phyloP scores from a whole-genome alignment of 1,140 invertebrate genomes.

The Nautilus pompilius region DNA sequence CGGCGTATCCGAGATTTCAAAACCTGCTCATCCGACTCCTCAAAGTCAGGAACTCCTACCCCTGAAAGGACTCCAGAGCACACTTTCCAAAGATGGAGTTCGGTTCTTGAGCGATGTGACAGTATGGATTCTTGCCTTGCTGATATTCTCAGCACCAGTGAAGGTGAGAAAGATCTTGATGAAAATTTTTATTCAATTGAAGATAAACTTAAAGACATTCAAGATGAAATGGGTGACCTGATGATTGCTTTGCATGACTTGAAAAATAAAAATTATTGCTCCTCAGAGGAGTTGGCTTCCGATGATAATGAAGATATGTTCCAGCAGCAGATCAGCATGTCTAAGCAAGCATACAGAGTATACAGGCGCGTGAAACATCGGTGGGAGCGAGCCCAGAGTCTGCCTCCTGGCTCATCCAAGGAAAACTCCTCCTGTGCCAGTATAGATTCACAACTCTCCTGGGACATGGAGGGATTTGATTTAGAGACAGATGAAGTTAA shows the following conservation, averaged over 20 bases:
- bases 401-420: background rate
- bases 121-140: conserved; percentile 22
- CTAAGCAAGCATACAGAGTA: conserved; percentile 4
- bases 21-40: background rate
- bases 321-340: background rate
- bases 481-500: too few species aligned
- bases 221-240: conserved; percentile 41
- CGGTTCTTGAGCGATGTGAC: conserved; percentile 19
- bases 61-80: background rate
- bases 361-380: background rate
- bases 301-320: background rate
- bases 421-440: conserved; percentile 4
- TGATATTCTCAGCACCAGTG: conserved; percentile 26
- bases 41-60: background rate
- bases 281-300: conserved; percentile 8
- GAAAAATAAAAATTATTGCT: conserved; percentile 9
- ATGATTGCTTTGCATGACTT: conserved; percentile 30
- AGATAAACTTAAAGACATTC: conserved; percentile 39
- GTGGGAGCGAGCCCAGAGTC: background rate
- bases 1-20: background rate
- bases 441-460: conserved; percentile 1
- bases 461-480: background rate
- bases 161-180: conserved; percentile 16
- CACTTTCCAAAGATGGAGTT: conserved; percentile 17
- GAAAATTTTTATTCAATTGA: conserved; percentile 37